A percentile compares a stretch with the other conserved stretches of the same genome.
Evolutionary conservation across 2,113 vertebrate species (phyloP).

Genomic region (Struthio camelus): DNA sequence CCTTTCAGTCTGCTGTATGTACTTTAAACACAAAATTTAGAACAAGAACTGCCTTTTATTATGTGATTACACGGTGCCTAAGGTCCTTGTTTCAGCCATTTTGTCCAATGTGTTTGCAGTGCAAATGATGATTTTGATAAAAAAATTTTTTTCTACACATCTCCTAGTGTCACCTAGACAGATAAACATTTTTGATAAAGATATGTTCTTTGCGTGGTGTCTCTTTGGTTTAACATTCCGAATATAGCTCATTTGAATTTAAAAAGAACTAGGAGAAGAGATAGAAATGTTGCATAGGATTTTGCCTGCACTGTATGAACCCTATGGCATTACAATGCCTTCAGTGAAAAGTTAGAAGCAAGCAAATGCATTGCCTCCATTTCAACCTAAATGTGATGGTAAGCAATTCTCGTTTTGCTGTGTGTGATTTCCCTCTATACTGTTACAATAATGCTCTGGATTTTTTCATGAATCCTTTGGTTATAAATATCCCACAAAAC

Average conservation of each 20-base stretch:
- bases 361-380: neutral
- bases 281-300: neutral
- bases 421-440: neutral
- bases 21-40: neutral
- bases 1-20: neutral
- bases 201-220: neutral
- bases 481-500: neutral
- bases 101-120: neutral
- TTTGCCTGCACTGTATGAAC: neutral
- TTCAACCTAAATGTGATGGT: neutral
- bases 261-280: neutral
- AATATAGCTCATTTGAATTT: neutral
- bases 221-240: neutral
- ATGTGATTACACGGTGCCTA: neutral
- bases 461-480: neutral
- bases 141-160: neutral
- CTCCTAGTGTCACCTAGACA: neutral
- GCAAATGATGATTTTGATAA: neutral
- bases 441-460: neutral
- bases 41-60: neutral
- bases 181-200: neutral
- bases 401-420: neutral
- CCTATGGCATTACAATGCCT: fast-evolving
- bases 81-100: neutral
- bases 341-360: neutral